Conservation (phyloP, 2,888 invertebrate species). For the Zaprionus bogoriensis region DNA sequence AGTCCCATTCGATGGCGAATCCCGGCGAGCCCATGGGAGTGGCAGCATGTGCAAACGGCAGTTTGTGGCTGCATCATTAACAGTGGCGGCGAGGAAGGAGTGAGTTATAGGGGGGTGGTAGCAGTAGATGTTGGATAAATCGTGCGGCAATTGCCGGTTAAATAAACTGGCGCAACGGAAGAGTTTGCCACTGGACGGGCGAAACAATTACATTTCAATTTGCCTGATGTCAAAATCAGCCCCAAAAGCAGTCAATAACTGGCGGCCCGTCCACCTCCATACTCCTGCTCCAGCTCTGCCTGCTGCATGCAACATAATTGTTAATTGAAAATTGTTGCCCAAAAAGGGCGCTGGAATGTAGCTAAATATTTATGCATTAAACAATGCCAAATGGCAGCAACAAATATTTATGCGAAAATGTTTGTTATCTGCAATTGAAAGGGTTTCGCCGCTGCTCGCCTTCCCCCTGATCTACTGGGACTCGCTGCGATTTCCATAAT, state of each 20-base stretch:
- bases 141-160: conserved; percentile 33
- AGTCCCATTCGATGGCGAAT: too few species aligned
- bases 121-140: neutral
- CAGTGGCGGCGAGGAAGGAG: conserved; percentile 16
- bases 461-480: conserved; percentile 2
- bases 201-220: conserved; percentile 78
- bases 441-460: neutral
- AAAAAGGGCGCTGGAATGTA: conserved; percentile 35
- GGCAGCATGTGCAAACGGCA: conserved; percentile 71
- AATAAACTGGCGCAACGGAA: conserved; percentile 42
- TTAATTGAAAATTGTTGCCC: conserved; percentile 69
- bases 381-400: conserved; percentile 58
- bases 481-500: conserved; percentile 61
- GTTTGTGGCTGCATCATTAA: conserved; percentile 76
- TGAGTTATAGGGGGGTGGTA: neutral
- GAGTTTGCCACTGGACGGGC: conserved; percentile 31
- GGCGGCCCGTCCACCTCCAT: neutral
- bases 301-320: conserved; percentile 58
- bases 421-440: conserved; percentile 33
- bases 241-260: conserved; percentile 27
- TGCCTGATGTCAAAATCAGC: conserved; percentile 69
- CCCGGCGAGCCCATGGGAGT: conserved; percentile 54
- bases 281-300: neutral
- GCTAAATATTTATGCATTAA: conserved; percentile 71
- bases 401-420: conserved; percentile 56